Evolutionary conservation across 2,888 invertebrate species (phyloP).

Genomic region (Nomada lathburiana): DNA sequence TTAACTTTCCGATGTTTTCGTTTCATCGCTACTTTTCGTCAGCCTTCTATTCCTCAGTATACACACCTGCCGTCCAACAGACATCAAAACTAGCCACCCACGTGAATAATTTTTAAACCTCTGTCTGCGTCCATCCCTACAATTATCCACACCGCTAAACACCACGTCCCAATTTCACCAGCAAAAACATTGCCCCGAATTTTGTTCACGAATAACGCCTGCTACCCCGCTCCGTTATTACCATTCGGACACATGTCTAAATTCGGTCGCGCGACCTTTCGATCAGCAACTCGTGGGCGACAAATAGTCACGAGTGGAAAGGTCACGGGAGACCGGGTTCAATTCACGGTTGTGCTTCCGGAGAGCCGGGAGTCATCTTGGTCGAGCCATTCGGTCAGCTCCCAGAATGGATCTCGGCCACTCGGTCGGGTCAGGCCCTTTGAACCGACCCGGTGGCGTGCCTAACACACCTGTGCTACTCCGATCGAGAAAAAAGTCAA

Average conservation of each 20-base stretch:
- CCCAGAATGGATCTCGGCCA: slow-evolving; percentile 70
- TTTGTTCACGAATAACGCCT: not conserved
- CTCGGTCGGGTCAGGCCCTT: slow-evolving; percentile 68
- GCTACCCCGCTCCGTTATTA: slow-evolving; percentile 32
- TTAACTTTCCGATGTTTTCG: not conserved
- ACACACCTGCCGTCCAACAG: not conserved
- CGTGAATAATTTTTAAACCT: not conserved
- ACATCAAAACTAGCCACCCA: not conserved
- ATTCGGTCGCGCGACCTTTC: slow-evolving; percentile 54
- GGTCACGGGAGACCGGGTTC: slow-evolving; percentile 49
- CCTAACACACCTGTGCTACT: slow-evolving; percentile 29
- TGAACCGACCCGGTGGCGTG: slow-evolving; percentile 49
- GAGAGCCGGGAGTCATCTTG: slow-evolving; percentile 54
- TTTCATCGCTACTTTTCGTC: not conserved
- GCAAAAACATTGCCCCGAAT: too few species aligned
- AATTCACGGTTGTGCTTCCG: slow-evolving; percentile 55
- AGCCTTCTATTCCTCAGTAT: not conserved
- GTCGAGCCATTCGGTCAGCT: slow-evolving; percentile 58
- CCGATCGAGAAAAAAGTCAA: slow-evolving; percentile 32
- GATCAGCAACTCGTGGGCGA: slow-evolving; percentile 13
- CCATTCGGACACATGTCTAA: slow-evolving; percentile 34
- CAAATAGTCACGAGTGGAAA: slow-evolving; percentile 30
- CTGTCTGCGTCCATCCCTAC: not conserved
- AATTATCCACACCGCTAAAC: too few species aligned
- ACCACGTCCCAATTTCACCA: too few species aligned